A percentile compares a stretch with the other conserved stretches of the same genome.
Evolutionary conservation across 1,140 invertebrate genomes (phyloP).

Genomic region (Aradophagus sp.): DNA sequence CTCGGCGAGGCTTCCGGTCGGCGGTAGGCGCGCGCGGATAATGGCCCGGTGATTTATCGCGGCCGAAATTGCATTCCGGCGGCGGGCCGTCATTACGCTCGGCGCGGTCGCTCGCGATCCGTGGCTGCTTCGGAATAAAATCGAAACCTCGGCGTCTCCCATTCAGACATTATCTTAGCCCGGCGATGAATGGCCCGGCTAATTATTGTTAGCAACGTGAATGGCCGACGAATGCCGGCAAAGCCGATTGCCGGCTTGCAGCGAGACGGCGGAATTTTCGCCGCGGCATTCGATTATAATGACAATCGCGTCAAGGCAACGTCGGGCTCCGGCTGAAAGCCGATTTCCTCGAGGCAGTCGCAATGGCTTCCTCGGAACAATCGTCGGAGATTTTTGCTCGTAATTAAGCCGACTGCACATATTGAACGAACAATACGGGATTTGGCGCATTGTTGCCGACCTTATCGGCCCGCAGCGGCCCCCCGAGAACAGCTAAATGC

Average conservation of each 20-base stretch:
- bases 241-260: slow-evolving; percentile 34
- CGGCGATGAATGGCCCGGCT: slow-evolving; percentile 25
- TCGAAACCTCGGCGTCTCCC: slow-evolving; percentile 10
- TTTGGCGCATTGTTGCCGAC: slow-evolving; percentile 69
- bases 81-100: slow-evolving; percentile 27
- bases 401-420: slow-evolving; percentile 65
- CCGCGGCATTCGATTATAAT: slow-evolving; percentile 41
- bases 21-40: slow-evolving; percentile 40
- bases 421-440: slow-evolving; percentile 68
- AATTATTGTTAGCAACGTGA: slow-evolving; percentile 44
- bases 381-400: slow-evolving; percentile 63
- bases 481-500: slow-evolving; percentile 61
- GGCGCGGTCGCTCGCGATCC: slow-evolving; percentile 8
- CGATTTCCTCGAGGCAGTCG: slow-evolving; percentile 42
- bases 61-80: slow-evolving; percentile 52
- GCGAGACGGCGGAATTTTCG: slow-evolving; percentile 22
- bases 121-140: slow-evolving; percentile 19
- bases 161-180: slow-evolving; percentile 43
- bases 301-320: slow-evolving; percentile 43
- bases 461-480: slow-evolving; percentile 65
- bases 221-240: slow-evolving; percentile 24
- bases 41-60: slow-evolving; percentile 52
- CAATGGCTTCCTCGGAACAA: slow-evolving; percentile 63
- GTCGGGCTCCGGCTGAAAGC: slow-evolving; percentile 33
- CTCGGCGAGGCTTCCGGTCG: too few species aligned